These are phyloP conservation scores for Glossophaga mutica DNA, from an alignment of 2,797 vertebrate genomes.

Conservation along the genomic window DNA sequence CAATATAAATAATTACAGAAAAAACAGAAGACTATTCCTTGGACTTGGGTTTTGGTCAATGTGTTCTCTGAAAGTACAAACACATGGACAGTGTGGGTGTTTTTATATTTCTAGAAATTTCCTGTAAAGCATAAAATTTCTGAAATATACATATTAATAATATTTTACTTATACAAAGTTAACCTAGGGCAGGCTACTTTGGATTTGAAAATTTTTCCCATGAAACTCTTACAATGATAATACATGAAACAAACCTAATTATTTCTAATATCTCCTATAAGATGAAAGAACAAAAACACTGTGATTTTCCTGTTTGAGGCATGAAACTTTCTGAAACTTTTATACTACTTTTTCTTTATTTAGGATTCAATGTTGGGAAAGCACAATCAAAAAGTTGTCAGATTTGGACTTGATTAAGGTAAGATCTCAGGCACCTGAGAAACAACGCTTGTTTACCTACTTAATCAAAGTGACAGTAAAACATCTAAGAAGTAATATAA, in stretches of 20 bases:
- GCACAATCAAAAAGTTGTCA: neutral
- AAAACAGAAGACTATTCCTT: neutral
- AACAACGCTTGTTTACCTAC: neutral
- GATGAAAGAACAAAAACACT: neutral
- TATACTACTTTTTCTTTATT: neutral
- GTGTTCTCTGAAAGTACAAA: neutral
- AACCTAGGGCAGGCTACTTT: neutral
- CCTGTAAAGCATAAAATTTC: neutral
- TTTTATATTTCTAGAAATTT: neutral
- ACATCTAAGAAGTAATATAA: neutral
- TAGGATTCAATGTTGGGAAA: neutral
- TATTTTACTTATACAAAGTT: neutral
- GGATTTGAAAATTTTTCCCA: neutral
- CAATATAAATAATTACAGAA: neutral
- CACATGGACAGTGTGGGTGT: neutral
- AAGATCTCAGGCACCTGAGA: neutral
- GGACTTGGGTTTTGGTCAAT: neutral
- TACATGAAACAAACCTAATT: neutral
- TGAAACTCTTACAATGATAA: neutral
- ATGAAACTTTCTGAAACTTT: neutral
- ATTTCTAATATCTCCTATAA: neutral
- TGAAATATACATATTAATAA: neutral
- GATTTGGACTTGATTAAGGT: neutral
- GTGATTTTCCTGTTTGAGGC: neutral
- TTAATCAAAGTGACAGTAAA: neutral